A percentile compares a stretch with the other conserved stretches of the same genome.
Evolutionary conservation across 1,140 invertebrate species (phyloP).

Genomic region (Laupala kohalensis): DNA sequence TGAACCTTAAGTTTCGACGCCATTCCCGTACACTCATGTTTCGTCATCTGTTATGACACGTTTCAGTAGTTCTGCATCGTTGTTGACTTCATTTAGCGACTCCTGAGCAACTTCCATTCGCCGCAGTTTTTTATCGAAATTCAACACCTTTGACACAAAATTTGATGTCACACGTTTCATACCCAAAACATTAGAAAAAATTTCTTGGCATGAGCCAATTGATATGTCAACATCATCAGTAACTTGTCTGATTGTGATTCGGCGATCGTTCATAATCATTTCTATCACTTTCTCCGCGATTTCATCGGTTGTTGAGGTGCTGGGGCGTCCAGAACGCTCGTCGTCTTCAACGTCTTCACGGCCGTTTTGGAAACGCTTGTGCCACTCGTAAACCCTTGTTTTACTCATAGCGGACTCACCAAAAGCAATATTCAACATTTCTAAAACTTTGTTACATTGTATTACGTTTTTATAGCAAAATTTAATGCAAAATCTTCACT

Average conservation of each 20-base stretch:
- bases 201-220: conserved; percentile 15
- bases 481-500: no score
- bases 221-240: conserved; percentile 18
- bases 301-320: neutral
- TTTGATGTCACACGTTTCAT: conserved; percentile 8
- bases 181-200: conserved; percentile 18
- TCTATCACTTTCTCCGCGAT: conserved; percentile 12
- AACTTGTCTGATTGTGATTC: conserved; percentile 20
- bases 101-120: conserved; percentile 17
- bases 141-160: conserved; percentile 9
- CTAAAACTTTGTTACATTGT: no score
- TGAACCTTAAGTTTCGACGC: conserved; percentile 20
- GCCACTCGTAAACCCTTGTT: no score
- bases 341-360: conserved; percentile 14
- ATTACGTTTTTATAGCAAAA: no score
- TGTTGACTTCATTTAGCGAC: conserved; percentile 19
- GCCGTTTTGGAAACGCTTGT: conserved; percentile 10
- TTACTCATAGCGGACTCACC: no score
- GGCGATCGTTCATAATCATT: conserved; percentile 21
- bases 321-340: neutral
- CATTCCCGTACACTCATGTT: conserved; percentile 21
- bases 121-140: conserved; percentile 17
- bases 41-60: conserved; percentile 23
- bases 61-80: conserved; percentile 22
- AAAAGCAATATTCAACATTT: no score